phyloP scores from a whole-genome alignment of 2,113 vertebrate genomes.

The Thamnophis sirtalis region DNA sequence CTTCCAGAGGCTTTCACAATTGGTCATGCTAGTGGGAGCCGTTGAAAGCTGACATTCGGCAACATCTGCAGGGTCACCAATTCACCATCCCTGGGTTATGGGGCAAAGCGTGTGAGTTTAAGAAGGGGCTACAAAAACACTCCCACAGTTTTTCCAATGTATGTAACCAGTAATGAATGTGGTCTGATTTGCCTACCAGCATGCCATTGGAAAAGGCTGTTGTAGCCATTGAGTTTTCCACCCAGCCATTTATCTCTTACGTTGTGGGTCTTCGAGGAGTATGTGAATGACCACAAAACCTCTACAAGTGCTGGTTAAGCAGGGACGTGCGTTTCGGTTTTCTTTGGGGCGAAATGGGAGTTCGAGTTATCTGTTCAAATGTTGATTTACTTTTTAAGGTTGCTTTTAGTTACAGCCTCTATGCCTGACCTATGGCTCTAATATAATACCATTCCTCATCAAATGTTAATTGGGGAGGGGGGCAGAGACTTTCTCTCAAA shows the following conservation, averaged over 20 bases:
- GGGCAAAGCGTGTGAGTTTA: background rate
- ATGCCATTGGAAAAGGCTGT: background rate
- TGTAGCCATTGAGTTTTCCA: background rate
- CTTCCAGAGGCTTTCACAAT: background rate
- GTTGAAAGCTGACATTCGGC: background rate
- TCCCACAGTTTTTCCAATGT: background rate
- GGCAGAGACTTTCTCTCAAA: background rate
- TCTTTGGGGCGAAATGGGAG: background rate
- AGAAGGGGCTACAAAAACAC: background rate
- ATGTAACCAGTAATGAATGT: background rate
- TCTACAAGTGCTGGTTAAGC: background rate
- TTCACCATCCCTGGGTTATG: background rate
- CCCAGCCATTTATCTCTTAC: background rate
- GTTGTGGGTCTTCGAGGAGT: background rate
- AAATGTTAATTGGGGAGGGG: background rate
- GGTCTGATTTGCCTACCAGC: background rate
- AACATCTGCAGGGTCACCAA: background rate
- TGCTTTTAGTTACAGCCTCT: background rate
- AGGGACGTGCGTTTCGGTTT: background rate
- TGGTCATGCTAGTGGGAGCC: background rate
- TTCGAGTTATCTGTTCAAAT: background rate
- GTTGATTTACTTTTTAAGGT: background rate
- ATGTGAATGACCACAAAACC: background rate
- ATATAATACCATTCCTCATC: background rate
- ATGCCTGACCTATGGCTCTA: background rate